Conservation (phyloP, 2,888 invertebrate species). For the Thecocarcelia acutangulata region DNA sequence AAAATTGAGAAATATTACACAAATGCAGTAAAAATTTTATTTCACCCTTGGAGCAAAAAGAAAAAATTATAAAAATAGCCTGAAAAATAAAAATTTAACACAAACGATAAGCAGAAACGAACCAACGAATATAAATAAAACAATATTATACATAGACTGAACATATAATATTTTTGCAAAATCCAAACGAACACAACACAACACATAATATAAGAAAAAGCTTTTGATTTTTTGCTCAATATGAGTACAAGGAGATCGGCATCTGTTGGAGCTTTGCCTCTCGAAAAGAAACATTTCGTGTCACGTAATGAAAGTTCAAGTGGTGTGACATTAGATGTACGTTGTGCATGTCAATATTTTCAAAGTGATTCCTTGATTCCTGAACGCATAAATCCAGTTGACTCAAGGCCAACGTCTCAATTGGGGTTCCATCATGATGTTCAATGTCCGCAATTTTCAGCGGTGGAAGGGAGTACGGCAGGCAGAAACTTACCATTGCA, state of each 20-base stretch:
- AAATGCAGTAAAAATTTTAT: constrained; percentile 75
- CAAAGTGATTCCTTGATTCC: constrained; percentile 90
- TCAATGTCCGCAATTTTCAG: constrained; percentile 26
- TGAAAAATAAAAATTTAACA: constrained; percentile 64
- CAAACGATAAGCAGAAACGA: constrained; percentile 54
- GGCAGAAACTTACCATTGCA: constrained; percentile 25
- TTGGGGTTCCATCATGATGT: constrained; percentile 81
- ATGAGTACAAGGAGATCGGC: constrained; percentile 84
- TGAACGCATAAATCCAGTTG: constrained; percentile 87
- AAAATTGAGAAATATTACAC: constrained; percentile 28
- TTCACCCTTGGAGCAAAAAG: constrained; percentile 74
- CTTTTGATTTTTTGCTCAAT: constrained; percentile 61
- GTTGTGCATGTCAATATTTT: constrained; percentile 93
- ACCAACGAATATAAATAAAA: constrained; percentile 70
- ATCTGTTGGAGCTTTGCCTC: constrained; percentile 86
- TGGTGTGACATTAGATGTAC: constrained; percentile 89
- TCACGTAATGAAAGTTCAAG: constrained; percentile 88
- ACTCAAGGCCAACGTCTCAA: constrained; percentile 85
- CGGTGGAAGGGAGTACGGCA: not conserved
- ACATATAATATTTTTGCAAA: constrained; percentile 54
- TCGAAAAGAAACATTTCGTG: constrained; percentile 85
- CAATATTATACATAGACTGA: constrained; percentile 55
- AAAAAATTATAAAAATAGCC: constrained; percentile 76
- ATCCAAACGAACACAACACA: constrained; percentile 55
- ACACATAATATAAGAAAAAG: constrained; percentile 26